Percentiles rank a stretch among this genome's conserved stretches.
Evolutionary conservation across 2,797 vertebrate genomes (phyloP).

Genomic region (Characodon lateralis): DNA sequence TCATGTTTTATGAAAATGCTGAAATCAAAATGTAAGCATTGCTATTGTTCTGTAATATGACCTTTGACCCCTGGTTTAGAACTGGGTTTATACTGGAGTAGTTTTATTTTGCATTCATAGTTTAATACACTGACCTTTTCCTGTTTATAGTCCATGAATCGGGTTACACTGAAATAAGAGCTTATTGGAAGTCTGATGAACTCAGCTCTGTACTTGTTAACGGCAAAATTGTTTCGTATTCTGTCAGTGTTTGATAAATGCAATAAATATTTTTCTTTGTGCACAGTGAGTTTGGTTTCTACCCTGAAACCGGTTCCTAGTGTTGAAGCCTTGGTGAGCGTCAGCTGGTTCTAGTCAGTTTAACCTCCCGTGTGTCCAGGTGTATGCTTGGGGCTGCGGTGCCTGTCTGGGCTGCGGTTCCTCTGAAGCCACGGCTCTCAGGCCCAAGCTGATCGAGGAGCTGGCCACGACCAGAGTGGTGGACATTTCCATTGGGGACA

Average conservation of each 20-base stretch:
- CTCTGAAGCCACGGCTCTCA: conserved; percentile 83
- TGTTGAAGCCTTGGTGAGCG: no score
- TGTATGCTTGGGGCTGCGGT: conserved; percentile 86
- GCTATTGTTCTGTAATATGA: not conserved
- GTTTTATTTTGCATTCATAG: not conserved
- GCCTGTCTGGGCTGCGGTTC: conserved; percentile 86
- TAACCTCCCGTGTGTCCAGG: conserved; percentile 56
- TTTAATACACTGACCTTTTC: not conserved
- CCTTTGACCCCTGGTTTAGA: not conserved
- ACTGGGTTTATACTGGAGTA: not conserved
- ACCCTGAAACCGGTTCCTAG: no score
- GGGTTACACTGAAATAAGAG: not conserved
- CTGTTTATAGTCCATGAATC: not conserved
- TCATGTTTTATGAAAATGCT: no score
- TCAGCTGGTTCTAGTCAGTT: not conserved
- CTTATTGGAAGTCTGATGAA: not conserved
- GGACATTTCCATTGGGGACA: conserved; percentile 86
- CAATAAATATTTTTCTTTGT: no score
- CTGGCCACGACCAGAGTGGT: conserved; percentile 84
- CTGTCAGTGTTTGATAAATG: not conserved
- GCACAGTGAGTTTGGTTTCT: no score
- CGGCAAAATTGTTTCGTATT: no score
- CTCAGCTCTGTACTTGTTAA: not conserved
- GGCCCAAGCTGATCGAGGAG: conserved; percentile 84
- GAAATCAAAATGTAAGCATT: not conserved